These are phyloP conservation scores for Drosophila kikkawai DNA, from an alignment of 1,140 invertebrate species.

Conservation along the genomic window DNA sequence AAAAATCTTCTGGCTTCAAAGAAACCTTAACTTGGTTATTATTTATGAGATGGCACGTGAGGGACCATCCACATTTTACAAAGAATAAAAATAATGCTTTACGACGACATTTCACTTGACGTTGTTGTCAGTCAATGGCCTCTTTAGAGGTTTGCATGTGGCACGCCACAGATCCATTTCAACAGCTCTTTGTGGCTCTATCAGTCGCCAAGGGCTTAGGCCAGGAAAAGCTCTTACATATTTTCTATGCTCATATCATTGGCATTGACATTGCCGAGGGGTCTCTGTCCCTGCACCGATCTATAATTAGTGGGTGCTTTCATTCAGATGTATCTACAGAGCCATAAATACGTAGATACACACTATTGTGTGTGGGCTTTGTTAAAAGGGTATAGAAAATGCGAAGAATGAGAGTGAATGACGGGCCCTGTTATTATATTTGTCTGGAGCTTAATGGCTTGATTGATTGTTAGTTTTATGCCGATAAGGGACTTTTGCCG, in stretches of 20 bases:
- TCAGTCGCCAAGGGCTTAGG: slow-evolving; percentile 2
- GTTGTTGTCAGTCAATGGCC: slow-evolving; percentile 40
- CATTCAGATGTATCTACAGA: slow-evolving; percentile 23
- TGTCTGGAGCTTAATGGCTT: slow-evolving; percentile 50
- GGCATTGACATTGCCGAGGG: slow-evolving; percentile 67
- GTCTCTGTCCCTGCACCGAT: not conserved
- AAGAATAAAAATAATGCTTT: not conserved
- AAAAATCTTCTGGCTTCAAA: not conserved
- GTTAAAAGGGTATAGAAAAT: slow-evolving; percentile 3
- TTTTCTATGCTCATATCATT: slow-evolving; percentile 42
- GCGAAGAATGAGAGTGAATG: slow-evolving; percentile 7
- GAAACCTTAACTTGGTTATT: not conserved
- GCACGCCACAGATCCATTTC: slow-evolving; percentile 59
- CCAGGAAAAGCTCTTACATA: slow-evolving; percentile 6
- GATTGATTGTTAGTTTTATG: slow-evolving; percentile 50
- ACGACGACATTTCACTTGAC: slow-evolving; percentile 21
- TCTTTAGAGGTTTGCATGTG: slow-evolving; percentile 58
- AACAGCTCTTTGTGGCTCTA: slow-evolving; percentile 23
- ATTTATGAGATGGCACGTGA: slow-evolving; percentile 4
- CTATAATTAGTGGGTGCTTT: slow-evolving; percentile 59
- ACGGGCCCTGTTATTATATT: slow-evolving; percentile 35
- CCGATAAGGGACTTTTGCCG: slow-evolving; percentile 36
- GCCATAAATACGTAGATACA: slow-evolving; percentile 11
- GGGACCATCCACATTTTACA: not conserved
- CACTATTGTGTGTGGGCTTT: slow-evolving; percentile 9